Conservation (phyloP, 2,113 vertebrate genomes). For the Camelus bactrianus region DNA sequence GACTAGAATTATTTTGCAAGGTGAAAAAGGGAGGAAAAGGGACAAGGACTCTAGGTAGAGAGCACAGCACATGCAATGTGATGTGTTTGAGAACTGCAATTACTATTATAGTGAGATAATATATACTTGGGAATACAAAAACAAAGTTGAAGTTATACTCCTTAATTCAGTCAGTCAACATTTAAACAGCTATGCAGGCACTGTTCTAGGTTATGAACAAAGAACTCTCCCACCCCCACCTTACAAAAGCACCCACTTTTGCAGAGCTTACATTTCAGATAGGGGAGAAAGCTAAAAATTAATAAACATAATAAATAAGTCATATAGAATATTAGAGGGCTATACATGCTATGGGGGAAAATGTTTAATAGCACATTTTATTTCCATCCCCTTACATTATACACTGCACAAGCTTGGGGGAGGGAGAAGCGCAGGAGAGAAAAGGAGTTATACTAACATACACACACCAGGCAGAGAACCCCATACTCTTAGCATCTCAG, state of each 20-base stretch:
- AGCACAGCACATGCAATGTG: neutral
- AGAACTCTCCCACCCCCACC: neutral
- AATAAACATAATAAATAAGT: neutral
- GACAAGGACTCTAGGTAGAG: neutral
- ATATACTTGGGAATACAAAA: neutral
- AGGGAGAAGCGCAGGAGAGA: neutral
- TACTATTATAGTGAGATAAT: neutral
- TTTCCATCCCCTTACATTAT: neutral
- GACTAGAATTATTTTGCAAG: neutral
- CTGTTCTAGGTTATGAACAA: neutral
- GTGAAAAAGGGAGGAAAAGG: neutral
- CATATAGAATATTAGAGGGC: neutral
- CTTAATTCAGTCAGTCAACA: constrained; percentile 4
- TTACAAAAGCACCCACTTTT: neutral
- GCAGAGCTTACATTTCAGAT: constrained; percentile 24
- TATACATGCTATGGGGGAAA: neutral
- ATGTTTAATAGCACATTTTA: neutral
- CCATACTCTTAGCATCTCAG: neutral
- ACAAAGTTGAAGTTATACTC: constrained; percentile 2
- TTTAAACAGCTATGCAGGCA: constrained; percentile 8
- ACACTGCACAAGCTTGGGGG: neutral
- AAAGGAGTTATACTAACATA: neutral
- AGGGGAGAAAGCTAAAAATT: neutral
- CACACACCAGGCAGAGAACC: neutral
- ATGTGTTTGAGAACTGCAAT: neutral